These are phyloP conservation scores for Drosophila paramelanica DNA, from an alignment of 2,888 invertebrate genomes.

Conservation along the genomic window DNA sequence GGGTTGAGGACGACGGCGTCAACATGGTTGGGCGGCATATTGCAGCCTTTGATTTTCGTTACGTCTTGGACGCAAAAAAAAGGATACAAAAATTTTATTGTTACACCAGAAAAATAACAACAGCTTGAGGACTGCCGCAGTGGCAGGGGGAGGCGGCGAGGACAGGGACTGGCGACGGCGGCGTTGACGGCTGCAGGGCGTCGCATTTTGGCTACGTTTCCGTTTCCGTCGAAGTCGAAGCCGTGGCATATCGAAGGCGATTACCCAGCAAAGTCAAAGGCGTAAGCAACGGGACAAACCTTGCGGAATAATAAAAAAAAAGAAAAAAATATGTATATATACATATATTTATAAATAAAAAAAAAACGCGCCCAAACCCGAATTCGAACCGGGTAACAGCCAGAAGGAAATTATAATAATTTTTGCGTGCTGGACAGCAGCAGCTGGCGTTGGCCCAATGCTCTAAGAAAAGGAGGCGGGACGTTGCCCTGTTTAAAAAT, in stretches of 20 bases:
- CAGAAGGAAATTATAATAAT: conserved; percentile 71
- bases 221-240: conserved; percentile 69
- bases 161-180: conserved; percentile 2
- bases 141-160: neutral
- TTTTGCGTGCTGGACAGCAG: conserved; percentile 68
- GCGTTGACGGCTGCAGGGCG: conserved; percentile 63
- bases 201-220: conserved; percentile 78
- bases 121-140: conserved; percentile 36
- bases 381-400: conserved; percentile 40
- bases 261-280: conserved; percentile 58
- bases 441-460: conserved; percentile 40
- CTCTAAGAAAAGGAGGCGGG: conserved; percentile 1
- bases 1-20: conserved; percentile 24
- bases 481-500: conserved; percentile 52
- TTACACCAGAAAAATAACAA: conserved; percentile 77
- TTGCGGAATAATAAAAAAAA: conserved; percentile 13
- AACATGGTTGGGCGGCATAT: conserved; percentile 61
- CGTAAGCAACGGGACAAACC: conserved; percentile 34
- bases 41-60: conserved; percentile 73
- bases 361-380: conserved; percentile 11
- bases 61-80: conserved; percentile 38
- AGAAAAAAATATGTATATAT: neutral
- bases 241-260: conserved; percentile 67
- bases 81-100: conserved; percentile 67
- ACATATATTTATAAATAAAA: conserved; percentile 25